Percentiles rank a stretch among this genome's conserved stretches.
Evolutionary conservation across 2,113 vertebrate genomes (phyloP).

Genomic region (Cyphomyrus discorhynchus): DNA sequence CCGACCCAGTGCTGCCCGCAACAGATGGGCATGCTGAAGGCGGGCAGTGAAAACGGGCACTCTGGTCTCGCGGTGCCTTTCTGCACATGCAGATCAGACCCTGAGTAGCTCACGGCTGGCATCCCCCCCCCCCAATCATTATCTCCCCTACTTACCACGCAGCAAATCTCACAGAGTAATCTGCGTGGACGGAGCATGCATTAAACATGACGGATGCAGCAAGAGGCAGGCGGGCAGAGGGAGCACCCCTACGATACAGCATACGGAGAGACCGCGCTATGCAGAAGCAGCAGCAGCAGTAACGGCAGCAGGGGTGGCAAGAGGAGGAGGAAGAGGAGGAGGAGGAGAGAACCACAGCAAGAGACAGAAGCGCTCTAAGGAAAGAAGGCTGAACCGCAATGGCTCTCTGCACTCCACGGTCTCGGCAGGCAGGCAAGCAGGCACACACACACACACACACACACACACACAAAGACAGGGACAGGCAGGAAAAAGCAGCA

Average conservation of each 20-base stretch:
- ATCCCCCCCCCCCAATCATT: not conserved
- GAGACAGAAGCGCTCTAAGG: not conserved
- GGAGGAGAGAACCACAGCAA: not conserved
- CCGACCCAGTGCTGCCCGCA: constrained; percentile 38
- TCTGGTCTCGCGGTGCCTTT: constrained; percentile 20
- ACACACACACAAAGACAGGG: constrained; percentile 8
- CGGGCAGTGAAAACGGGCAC: constrained; percentile 46
- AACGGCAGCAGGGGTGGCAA: not conserved
- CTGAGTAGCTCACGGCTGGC: not conserved
- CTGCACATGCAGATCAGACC: constrained; percentile 11
- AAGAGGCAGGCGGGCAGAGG: constrained; percentile 18
- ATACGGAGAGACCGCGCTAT: not conserved
- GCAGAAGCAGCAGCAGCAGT: not conserved
- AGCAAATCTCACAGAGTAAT: constrained; percentile 28
- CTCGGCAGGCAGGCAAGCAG: constrained; percentile 7
- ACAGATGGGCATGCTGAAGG: constrained; percentile 49
- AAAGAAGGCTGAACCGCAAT: not conserved
- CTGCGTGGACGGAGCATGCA: constrained; percentile 39
- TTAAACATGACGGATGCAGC: constrained; percentile 41
- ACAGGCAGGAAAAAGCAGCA: constrained; percentile 28
- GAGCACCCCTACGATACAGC: not conserved
- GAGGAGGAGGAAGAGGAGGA: not conserved
- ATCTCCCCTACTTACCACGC: constrained; percentile 29
- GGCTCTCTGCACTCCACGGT: not conserved
- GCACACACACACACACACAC: not conserved